Conservation (phyloP, 2,888 invertebrate genomes). For the Sturmia bella region DNA sequence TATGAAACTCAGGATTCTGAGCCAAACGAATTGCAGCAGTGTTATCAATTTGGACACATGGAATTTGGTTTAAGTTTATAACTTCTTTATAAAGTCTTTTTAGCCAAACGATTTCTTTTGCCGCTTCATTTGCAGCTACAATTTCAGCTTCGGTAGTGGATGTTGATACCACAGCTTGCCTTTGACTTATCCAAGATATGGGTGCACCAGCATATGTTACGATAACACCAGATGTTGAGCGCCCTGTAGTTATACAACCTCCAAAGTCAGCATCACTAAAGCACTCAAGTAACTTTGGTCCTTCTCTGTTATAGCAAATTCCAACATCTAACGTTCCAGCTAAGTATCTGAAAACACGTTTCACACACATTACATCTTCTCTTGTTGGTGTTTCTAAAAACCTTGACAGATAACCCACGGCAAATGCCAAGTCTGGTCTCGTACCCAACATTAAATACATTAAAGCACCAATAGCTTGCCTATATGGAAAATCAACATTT, state of each 20-base stretch:
- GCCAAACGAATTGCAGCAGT: slow-evolving; percentile 17
- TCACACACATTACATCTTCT: slow-evolving; percentile 7
- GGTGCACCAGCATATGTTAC: slow-evolving; percentile 27
- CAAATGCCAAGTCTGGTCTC: not conserved
- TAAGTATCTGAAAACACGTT: not conserved
- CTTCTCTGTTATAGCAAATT: not conserved
- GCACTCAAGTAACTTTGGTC: not conserved
- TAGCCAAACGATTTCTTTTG: slow-evolving; percentile 40
- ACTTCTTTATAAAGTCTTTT: slow-evolving; percentile 15
- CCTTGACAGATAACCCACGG: slow-evolving; percentile 19
- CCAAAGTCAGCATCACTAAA: not conserved
- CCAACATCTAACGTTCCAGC: no score
- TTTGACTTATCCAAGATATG: slow-evolving; percentile 71
- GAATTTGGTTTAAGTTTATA: not conserved
- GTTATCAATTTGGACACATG: slow-evolving; percentile 30
- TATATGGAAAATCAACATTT: not conserved
- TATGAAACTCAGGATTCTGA: slow-evolving; percentile 36
- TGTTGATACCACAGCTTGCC: slow-evolving; percentile 73
- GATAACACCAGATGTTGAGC: slow-evolving; percentile 64
- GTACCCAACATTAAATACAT: not conserved
- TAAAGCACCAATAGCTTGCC: not conserved
- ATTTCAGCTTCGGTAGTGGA: slow-evolving; percentile 73
- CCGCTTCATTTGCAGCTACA: slow-evolving; percentile 44
- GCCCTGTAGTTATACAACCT: slow-evolving; percentile 67
- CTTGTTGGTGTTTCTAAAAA: slow-evolving; percentile 35